Conservation (phyloP, 2,888 invertebrate genomes). For the Pammene aurita region DNA sequence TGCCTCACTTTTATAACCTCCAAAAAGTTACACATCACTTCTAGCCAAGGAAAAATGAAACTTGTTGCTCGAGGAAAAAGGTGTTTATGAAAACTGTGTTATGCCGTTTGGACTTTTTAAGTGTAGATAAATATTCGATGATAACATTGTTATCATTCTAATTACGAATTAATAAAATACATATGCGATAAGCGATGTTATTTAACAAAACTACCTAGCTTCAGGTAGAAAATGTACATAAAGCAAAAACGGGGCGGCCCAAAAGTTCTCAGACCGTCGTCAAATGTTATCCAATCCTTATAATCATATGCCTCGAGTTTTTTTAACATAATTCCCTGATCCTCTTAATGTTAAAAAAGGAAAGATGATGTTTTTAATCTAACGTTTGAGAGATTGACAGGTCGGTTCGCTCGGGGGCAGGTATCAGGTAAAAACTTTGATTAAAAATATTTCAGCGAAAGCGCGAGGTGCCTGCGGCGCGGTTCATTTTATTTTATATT, state of each 20-base stretch:
- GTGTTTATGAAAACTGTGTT: neutral
- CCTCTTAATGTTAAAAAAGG: slow-evolving; percentile 78
- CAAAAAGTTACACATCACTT: slow-evolving; percentile 4
- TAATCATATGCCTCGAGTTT: slow-evolving; percentile 73
- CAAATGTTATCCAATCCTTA: slow-evolving; percentile 78
- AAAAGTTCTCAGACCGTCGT: slow-evolving; percentile 73
- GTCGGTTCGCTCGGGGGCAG: slow-evolving; percentile 69
- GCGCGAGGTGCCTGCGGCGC: slow-evolving; percentile 47
- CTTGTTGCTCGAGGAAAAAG: neutral
- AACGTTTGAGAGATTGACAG: slow-evolving; percentile 82
- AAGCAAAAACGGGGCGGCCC: slow-evolving; percentile 54
- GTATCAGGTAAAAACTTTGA: slow-evolving; percentile 80
- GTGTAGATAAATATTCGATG: slow-evolving; percentile 48
- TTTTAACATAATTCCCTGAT: slow-evolving; percentile 74
- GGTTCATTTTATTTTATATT: slow-evolving; percentile 48
- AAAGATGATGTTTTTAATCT: slow-evolving; percentile 81
- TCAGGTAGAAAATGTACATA: slow-evolving; percentile 43
- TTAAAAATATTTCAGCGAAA: slow-evolving; percentile 82
- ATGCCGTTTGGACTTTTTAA: neutral
- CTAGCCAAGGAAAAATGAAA: slow-evolving; percentile 6
- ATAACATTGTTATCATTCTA: slow-evolving; percentile 59
- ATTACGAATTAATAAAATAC: slow-evolving; percentile 57
- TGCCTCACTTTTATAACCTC: slow-evolving; percentile 56
- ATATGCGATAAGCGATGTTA: slow-evolving; percentile 31
- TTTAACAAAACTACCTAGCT: slow-evolving; percentile 26